Evolutionary conservation across 2,113 vertebrate genomes (phyloP).

Genomic region (Tapirus terrestris): DNA sequence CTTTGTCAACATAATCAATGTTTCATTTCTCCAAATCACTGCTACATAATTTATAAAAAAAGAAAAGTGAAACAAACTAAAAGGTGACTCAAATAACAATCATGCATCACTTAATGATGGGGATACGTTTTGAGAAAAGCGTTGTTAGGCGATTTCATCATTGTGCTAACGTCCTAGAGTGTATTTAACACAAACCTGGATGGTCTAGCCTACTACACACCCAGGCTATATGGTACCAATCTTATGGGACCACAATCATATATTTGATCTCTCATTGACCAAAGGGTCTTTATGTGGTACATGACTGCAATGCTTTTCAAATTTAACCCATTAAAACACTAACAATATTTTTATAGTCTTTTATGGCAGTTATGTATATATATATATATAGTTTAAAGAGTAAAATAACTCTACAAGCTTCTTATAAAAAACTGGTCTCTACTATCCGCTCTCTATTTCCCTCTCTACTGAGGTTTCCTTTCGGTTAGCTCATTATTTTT

Average conservation of each 20-base stretch:
- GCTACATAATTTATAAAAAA: neutral
- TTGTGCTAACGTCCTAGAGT: no score
- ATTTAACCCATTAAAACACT: neutral
- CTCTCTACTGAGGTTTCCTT: neutral
- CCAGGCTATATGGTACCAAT: no score
- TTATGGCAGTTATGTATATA: neutral
- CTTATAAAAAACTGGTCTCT: neutral
- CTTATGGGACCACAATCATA: no score
- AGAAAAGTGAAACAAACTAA: neutral
- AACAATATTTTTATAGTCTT: neutral
- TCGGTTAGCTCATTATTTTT: neutral
- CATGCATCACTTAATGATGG: no score
- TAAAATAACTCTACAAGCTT: neutral
- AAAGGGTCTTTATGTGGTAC: no score
- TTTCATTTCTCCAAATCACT: neutral
- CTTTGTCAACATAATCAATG: neutral
- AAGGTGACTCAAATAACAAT: neutral
- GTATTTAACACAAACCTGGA: no score
- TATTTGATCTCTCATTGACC: no score
- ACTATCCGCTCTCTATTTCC: accelerated
- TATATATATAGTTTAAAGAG: neutral
- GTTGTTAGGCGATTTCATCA: no score
- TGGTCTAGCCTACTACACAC: no score
- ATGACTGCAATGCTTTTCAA: neutral
- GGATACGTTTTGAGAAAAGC: no score